phyloP scores from a whole-genome alignment of 2,113 vertebrate species.

The Prionailurus viverrinus region DNA sequence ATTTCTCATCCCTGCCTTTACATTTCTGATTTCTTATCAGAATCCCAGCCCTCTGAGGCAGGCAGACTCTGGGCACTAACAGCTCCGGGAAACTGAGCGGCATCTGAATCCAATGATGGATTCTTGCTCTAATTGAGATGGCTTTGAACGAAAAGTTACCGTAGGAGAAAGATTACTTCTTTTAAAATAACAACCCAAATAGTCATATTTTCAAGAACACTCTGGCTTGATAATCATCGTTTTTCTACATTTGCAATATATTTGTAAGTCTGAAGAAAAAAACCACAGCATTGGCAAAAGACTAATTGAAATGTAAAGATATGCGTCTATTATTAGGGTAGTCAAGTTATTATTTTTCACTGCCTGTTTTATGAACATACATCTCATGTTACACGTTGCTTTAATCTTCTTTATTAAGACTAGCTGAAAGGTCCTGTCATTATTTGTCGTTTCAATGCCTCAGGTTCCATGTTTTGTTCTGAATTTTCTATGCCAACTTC shows the following conservation, averaged over 20 bases:
- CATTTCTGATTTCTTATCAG: slow-evolving; percentile 81
- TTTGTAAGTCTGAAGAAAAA: slow-evolving; percentile 90
- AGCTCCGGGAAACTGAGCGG: slow-evolving; percentile 79
- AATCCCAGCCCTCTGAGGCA: slow-evolving; percentile 78
- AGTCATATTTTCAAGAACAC: slow-evolving; percentile 59
- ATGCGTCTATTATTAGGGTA: slow-evolving; percentile 82
- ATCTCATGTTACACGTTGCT: slow-evolving; percentile 90
- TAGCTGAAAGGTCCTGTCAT: slow-evolving; percentile 92
- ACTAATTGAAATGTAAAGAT: slow-evolving; percentile 86
- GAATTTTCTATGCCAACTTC: slow-evolving; percentile 78
- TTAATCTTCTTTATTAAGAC: slow-evolving; percentile 95
- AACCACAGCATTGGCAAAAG: slow-evolving; percentile 83
- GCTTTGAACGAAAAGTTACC: slow-evolving; percentile 34
- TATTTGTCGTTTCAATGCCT: slow-evolving; percentile 90
- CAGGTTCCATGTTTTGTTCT: slow-evolving; percentile 84
- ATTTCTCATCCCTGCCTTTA: slow-evolving; percentile 57
- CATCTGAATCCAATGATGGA: slow-evolving; percentile 53
- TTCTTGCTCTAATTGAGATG: slow-evolving; percentile 45
- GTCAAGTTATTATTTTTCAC: slow-evolving; percentile 89
- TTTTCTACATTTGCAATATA: slow-evolving; percentile 81
- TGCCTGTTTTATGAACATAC: slow-evolving; percentile 91
- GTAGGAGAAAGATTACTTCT: slow-evolving; percentile 49
- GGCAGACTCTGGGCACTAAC: slow-evolving; percentile 67
- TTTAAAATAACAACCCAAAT: slow-evolving; percentile 61
- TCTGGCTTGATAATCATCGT: slow-evolving; percentile 68